Percentiles rank a stretch among this genome's conserved stretches.
Conservation (phyloP, 2,888 invertebrate genomes). For the Incurvaria masculella region DNA sequence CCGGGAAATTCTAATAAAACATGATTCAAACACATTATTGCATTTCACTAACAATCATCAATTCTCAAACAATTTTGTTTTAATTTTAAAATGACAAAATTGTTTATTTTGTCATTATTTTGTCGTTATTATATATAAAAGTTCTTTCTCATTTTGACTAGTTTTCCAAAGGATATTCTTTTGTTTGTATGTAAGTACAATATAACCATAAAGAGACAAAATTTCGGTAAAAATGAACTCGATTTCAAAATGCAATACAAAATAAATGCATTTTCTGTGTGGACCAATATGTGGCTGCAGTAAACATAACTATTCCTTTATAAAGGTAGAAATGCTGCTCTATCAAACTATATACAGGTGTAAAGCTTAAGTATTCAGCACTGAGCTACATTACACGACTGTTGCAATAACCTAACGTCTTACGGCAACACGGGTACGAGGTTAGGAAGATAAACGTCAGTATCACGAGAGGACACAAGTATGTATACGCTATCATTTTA, state of each 20-base stretch:
- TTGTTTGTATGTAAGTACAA: too few relatives aligned
- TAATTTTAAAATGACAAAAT: background rate
- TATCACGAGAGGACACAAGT: background rate
- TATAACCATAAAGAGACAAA: too few relatives aligned
- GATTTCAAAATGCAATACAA: background rate
- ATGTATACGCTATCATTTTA: too few relatives aligned
- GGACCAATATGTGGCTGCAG: background rate
- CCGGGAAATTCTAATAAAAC: background rate
- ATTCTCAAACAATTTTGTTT: background rate
- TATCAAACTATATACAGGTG: constrained; percentile 11
- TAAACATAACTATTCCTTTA: constrained; percentile 3
- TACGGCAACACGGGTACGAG: background rate
- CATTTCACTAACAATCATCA: background rate
- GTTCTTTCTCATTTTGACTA: background rate
- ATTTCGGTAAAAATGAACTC: too few relatives aligned
- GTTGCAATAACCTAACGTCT: background rate
- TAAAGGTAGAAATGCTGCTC: constrained; percentile 39
- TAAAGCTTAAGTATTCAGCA: constrained; percentile 29
- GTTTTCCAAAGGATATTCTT: background rate
- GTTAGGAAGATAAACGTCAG: background rate
- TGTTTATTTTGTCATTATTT: too few relatives aligned
- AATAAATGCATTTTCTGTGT: background rate
- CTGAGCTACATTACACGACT: background rate
- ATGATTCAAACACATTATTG: background rate
- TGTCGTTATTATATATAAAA: too few relatives aligned